Evolutionary conservation across 2,113 vertebrate species (phyloP).

Genomic region (cat (Felis catus)): DNA sequence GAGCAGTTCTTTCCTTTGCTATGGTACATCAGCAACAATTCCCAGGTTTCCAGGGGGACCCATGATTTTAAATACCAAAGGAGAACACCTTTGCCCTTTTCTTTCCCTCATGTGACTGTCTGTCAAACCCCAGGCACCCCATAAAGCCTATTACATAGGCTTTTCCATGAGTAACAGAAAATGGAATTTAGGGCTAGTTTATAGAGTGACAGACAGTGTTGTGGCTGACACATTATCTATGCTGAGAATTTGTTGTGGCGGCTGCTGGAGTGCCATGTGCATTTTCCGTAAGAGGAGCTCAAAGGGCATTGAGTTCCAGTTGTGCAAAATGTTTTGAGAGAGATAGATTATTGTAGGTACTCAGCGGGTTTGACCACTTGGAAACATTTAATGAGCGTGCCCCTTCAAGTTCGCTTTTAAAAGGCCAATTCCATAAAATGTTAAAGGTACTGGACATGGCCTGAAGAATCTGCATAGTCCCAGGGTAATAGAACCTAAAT

Average conservation of each 20-base stretch:
- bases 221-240: constrained; percentile 82
- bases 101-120: constrained; percentile 41
- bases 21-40: constrained; percentile 63
- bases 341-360: not conserved
- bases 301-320: not conserved
- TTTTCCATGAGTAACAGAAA: constrained; percentile 69
- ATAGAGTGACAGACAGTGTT: constrained; percentile 33
- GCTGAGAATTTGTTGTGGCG: constrained; percentile 54
- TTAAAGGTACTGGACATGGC: not conserved
- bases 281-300: not conserved
- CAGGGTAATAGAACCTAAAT: not conserved
- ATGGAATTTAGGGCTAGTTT: constrained; percentile 74
- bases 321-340: not conserved
- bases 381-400: not conserved
- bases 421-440: not conserved
- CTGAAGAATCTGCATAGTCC: not conserved
- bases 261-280: not conserved
- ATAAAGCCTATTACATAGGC: constrained; percentile 76
- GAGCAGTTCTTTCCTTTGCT: not conserved
- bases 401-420: not conserved
- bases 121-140: constrained; percentile 72
- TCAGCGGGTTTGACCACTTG: not conserved
- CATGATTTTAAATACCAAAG: constrained; percentile 53
- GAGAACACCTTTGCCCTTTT: constrained; percentile 62
- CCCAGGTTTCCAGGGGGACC: constrained; percentile 56